phyloP scores from a whole-genome alignment of 2,113 vertebrate species.

The Etheostoma cragini region DNA sequence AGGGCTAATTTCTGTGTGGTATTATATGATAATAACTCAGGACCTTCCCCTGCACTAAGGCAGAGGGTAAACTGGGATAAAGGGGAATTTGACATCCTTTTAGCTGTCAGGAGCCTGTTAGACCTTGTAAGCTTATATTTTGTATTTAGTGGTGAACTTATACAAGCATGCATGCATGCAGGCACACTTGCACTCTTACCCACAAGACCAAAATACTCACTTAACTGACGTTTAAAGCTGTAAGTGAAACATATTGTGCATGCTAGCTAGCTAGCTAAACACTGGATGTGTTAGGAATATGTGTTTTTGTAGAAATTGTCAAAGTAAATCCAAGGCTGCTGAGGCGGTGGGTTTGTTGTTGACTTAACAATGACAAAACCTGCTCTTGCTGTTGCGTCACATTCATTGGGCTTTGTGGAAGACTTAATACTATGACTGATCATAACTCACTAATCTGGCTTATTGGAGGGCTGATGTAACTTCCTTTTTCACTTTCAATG shows the following conservation, averaged over 20 bases:
- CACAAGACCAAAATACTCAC: conserved; percentile 18
- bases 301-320: conserved; percentile 49
- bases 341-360: conserved; percentile 61
- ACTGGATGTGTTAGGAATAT: conserved; percentile 49
- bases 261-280: conserved; percentile 25
- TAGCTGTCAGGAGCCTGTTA: conserved; percentile 19
- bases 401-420: conserved; percentile 53
- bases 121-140: conserved; percentile 20
- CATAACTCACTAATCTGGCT: conserved; percentile 65
- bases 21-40: conserved; percentile 53
- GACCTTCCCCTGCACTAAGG: conserved; percentile 27
- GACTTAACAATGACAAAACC: conserved; percentile 49
- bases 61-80: conserved; percentile 25
- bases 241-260: conserved; percentile 20
- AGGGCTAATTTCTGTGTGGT: conserved; percentile 48
- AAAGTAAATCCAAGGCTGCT: conserved; percentile 47
- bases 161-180: background rate
- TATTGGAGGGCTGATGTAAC: conserved; percentile 69
- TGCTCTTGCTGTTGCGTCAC: conserved; percentile 43
- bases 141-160: conserved; percentile 5
- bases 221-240: conserved; percentile 17
- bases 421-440: conserved; percentile 57
- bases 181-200: conserved; percentile 6
- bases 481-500: conserved; percentile 61
- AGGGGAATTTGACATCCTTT: conserved; percentile 5